Conservation (phyloP, 2,888 invertebrate genomes). For the Brachypalpus laphriformis region DNA sequence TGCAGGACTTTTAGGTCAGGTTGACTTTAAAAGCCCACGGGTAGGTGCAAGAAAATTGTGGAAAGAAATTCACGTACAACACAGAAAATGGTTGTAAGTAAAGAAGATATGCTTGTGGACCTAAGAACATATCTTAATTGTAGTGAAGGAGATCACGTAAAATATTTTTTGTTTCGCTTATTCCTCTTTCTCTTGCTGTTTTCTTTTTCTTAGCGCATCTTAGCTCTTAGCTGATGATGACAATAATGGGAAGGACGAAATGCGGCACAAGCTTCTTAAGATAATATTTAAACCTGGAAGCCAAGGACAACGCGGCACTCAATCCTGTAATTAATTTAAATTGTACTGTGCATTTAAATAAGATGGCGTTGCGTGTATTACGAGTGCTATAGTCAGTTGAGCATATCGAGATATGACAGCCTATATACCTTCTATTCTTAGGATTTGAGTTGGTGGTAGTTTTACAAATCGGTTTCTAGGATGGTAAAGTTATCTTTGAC, state of each 20-base stretch:
- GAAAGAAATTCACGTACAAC: slow-evolving; percentile 64
- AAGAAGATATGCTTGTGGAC: slow-evolving; percentile 30
- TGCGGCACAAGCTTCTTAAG: slow-evolving; percentile 1
- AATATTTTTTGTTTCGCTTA: slow-evolving; percentile 8
- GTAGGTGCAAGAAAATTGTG: slow-evolving; percentile 30
- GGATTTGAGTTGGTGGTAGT: no score
- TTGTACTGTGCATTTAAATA: no score
- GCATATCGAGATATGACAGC: no score
- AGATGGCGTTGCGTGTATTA: no score
- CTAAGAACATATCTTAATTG: slow-evolving; percentile 59
- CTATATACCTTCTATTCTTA: no score
- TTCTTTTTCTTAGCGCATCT: neutral
- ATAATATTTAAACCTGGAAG: neutral
- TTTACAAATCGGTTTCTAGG: no score
- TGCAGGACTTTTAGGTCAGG: slow-evolving; percentile 23
- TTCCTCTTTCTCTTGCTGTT: no score
- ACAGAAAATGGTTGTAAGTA: slow-evolving; percentile 45
- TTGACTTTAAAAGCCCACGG: slow-evolving; percentile 55
- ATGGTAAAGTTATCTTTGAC: no score
- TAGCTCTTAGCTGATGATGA: neutral
- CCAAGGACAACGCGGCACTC: neutral
- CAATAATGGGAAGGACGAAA: slow-evolving; percentile 31
- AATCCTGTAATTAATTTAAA: slow-evolving; percentile 9
- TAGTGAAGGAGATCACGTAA: slow-evolving; percentile 52
- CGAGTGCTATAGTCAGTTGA: no score